Percentiles rank a stretch among this genome's conserved stretches.
phyloP scores from a whole-genome alignment of 2,113 vertebrate species.

The Rhea pennata region DNA sequence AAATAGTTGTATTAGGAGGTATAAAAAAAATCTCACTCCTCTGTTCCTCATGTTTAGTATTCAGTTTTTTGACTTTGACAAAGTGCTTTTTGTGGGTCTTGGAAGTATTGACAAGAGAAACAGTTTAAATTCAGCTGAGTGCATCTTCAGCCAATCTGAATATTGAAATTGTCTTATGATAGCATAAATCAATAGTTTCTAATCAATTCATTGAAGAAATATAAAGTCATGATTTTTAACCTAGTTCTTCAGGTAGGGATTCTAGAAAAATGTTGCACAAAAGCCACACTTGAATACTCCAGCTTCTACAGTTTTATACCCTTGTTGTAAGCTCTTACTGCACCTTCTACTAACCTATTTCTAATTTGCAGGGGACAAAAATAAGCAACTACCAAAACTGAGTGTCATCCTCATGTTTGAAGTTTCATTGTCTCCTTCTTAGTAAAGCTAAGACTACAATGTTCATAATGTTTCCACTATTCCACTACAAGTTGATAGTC shows the following conservation, averaged over 20 bases:
- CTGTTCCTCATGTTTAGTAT: background rate
- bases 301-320: background rate
- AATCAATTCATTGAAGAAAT: background rate
- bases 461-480: background rate
- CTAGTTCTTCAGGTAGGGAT: rapidly evolving
- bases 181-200: background rate
- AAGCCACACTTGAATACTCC: background rate
- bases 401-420: background rate
- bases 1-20: background rate
- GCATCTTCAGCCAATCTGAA: background rate
- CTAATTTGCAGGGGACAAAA: background rate
- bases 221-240: background rate
- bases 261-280: background rate
- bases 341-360: background rate
- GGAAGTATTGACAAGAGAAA: background rate
- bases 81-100: background rate
- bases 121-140: background rate
- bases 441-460: background rate
- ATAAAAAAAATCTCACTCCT: background rate
- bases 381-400: background rate
- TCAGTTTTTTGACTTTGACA: background rate
- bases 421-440: background rate
- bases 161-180: background rate
- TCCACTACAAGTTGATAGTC: no score
- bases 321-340: background rate